Percentiles rank a stretch among this genome's conserved stretches.
Conservation (phyloP, 2,888 invertebrate species). For the Acrobasis suavella region DNA sequence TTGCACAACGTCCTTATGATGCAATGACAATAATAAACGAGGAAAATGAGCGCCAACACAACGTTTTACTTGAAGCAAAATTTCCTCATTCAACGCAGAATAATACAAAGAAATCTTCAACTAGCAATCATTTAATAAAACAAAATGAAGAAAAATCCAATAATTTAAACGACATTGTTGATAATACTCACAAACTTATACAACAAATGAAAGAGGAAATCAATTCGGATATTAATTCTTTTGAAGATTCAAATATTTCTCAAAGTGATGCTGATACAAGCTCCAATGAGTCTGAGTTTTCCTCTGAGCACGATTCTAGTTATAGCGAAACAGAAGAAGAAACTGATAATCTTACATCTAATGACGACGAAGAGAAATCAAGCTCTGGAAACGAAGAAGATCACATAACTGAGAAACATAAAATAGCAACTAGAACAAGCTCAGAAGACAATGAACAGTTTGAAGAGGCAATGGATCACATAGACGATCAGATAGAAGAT, state of each 20-base stretch:
- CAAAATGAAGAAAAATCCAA: constrained; percentile 55
- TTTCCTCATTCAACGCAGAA: neutral
- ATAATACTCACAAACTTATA: constrained; percentile 83
- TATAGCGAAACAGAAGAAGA: constrained; percentile 71
- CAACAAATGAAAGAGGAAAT: constrained; percentile 86
- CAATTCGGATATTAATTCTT: constrained; percentile 82
- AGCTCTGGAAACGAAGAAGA: constrained; percentile 49
- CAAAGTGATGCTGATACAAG: constrained; percentile 71
- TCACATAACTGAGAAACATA: constrained; percentile 29
- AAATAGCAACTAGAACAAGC: constrained; percentile 54
- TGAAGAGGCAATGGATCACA: constrained; percentile 76
- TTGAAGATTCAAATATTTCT: constrained; percentile 67
- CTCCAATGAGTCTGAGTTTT: constrained; percentile 52
- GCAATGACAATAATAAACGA: neutral
- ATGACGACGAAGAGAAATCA: constrained; percentile 63
- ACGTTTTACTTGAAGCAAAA: neutral
- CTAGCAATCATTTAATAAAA: constrained; percentile 7
- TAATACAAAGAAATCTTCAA: neutral
- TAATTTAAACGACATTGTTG: constrained; percentile 80
- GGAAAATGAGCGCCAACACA: neutral
- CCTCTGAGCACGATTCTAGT: constrained; percentile 70
- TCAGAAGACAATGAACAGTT: constrained; percentile 77
- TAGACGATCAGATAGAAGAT: constrained; percentile 64
- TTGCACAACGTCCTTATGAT: neutral
- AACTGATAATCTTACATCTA: constrained; percentile 64